phyloP scores from a whole-genome alignment of 2,888 invertebrate species.

The Ochropleura leucogaster region DNA sequence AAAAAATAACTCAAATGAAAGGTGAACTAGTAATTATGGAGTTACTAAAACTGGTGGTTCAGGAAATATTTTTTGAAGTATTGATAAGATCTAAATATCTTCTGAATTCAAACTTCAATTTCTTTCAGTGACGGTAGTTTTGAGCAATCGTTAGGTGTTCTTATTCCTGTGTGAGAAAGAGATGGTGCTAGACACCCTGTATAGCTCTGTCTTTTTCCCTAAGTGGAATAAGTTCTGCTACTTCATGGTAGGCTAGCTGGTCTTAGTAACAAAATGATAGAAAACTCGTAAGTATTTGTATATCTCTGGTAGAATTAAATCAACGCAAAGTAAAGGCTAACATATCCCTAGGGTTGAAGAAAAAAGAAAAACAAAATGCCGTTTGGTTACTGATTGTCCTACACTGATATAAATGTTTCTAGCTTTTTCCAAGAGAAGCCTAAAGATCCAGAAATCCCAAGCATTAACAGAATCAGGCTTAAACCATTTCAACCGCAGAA shows the following conservation, averaged over 20 bases:
- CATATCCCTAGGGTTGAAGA: neutral
- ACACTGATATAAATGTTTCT: neutral
- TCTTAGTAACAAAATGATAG: neutral
- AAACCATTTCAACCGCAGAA: conserved; percentile 26
- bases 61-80: neutral
- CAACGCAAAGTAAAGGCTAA: neutral
- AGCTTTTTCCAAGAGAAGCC: neutral
- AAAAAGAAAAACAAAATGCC: neutral
- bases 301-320: neutral
- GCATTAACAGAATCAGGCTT: conserved; percentile 3
- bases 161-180: too few species aligned
- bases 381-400: neutral
- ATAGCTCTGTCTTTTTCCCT: too few species aligned
- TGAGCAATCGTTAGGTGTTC: too few species aligned
- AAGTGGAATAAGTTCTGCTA: neutral
- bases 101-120: neutral
- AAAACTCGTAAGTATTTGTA: too few species aligned
- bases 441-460: neutral
- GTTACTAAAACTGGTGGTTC: neutral
- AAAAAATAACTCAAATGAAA: conserved; percentile 18
- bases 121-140: too few species aligned
- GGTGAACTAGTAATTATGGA: conserved; percentile 19
- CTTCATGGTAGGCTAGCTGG: neutral
- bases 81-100: neutral
- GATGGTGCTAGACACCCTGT: too few species aligned